phyloP scores from a whole-genome alignment of 2,113 vertebrate genomes.

The Gobius niger region DNA sequence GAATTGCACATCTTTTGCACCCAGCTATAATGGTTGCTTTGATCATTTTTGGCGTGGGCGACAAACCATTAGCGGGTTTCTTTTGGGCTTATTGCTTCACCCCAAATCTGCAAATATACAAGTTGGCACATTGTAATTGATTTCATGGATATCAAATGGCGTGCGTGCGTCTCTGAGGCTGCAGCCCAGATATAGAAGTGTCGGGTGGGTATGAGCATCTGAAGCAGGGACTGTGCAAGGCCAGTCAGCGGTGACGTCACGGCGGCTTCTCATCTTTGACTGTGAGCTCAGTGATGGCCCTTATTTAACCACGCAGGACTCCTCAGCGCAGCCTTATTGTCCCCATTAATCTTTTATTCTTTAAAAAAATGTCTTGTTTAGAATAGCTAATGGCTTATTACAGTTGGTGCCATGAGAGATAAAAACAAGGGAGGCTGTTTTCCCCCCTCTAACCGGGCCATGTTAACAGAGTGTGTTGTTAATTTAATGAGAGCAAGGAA shows the following conservation, averaged over 20 bases:
- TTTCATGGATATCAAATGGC: not conserved
- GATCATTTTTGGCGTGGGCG: constrained; percentile 17
- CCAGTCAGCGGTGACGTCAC: constrained; percentile 32
- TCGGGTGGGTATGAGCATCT: constrained; percentile 9
- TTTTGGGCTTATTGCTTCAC: constrained; percentile 39
- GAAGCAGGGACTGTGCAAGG: constrained; percentile 14
- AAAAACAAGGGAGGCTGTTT: constrained; percentile 32
- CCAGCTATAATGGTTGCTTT: constrained; percentile 38
- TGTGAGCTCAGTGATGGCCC: constrained; percentile 22
- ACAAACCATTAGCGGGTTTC: constrained; percentile 34
- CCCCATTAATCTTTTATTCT: constrained; percentile 3
- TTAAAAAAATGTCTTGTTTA: constrained; percentile 4
- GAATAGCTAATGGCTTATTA: constrained; percentile 21
- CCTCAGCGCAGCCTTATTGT: constrained; percentile 5
- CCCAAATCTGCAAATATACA: constrained; percentile 10
- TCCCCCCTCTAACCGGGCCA: constrained; percentile 12
- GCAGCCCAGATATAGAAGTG: not conserved
- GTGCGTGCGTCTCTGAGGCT: not conserved
- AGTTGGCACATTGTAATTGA: not conserved
- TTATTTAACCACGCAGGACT: constrained; percentile 17
- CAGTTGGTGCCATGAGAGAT: constrained; percentile 17
- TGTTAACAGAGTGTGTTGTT: constrained; percentile 33
- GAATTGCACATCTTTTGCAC: constrained; percentile 39
- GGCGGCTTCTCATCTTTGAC: constrained; percentile 21
- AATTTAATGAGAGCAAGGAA: constrained; percentile 39